Conservation (phyloP, 2,113 vertebrate genomes). For the Tetraodon nigroviridis region DNA sequence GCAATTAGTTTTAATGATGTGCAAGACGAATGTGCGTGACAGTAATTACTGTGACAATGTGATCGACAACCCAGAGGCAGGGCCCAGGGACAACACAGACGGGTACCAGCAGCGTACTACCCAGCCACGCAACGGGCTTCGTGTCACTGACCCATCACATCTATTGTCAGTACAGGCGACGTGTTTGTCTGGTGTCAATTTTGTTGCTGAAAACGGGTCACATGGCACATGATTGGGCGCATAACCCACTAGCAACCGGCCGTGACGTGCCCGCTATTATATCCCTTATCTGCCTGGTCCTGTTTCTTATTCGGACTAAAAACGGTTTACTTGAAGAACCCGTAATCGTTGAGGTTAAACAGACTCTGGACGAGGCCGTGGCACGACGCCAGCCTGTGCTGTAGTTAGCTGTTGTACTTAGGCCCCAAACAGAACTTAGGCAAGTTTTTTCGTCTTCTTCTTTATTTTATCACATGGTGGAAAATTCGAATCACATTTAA, state of each 20-base stretch:
- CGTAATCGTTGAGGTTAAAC: conserved; percentile 52
- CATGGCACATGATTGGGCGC: conserved; percentile 3
- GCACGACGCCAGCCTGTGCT: conserved; percentile 54
- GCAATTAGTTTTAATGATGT: conserved; percentile 82
- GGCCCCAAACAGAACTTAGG: conserved; percentile 54
- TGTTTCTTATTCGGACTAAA: conserved; percentile 25
- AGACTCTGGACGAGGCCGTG: conserved; percentile 50
- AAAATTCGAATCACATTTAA: conserved; percentile 62
- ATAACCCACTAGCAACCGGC: conserved; percentile 1
- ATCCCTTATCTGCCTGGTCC: conserved; percentile 6
- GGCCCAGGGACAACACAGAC: conserved; percentile 50
- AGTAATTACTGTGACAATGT: conserved; percentile 75
- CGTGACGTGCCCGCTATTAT: conserved; percentile 11
- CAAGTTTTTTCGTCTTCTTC: conserved; percentile 24
- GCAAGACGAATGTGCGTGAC: conserved; percentile 73
- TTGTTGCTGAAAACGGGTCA: conserved; percentile 15
- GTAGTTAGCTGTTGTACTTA: conserved; percentile 58
- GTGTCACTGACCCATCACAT: conserved; percentile 45
- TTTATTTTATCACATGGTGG: conserved; percentile 63
- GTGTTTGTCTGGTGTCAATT: conserved; percentile 40
- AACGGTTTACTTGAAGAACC: conserved; percentile 34
- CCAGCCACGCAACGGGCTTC: conserved; percentile 26
- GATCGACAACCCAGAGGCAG: conserved; percentile 62
- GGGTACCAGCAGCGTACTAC: conserved; percentile 39
- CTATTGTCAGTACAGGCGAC: conserved; percentile 28